Base-by-base conservation (phyloP, 2,888 invertebrate species). In the Hyposoter didymator region DNA sequence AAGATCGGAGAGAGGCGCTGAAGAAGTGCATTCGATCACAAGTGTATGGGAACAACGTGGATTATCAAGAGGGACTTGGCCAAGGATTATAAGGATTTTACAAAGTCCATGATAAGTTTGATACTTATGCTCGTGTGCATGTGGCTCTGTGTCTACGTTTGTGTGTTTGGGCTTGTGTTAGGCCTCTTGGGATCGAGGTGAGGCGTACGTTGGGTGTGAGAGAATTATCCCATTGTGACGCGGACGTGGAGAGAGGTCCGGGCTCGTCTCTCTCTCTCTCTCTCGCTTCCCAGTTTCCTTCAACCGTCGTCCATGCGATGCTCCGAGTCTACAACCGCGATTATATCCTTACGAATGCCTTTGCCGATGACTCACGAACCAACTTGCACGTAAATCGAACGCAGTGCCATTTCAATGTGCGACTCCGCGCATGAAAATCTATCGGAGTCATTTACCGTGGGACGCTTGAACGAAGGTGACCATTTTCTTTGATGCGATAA, bases 371-470 rank as follows among this genome's bases (percentile, higher is more conserved):
- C 70, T 79, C 85, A 85, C 74, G 6, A 14, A 43, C 49, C 47
- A 70, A 70, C 22, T n/a, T 76, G 14, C 39, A 47, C 39, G 52
- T 55, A 55, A 45, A 73, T 62, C 69, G 47, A 64, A 55, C 49
- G 64, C 64, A 59, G 19, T 32, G 64, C 19, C 52, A 45, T 70
- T 70, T 19, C 62, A 39, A 59, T 59, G 70, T 66, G 39, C 39
- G 85, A 66, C 55, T 79, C 55, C 70, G 35, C 47, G 74, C 55
- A 78, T 82, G 82, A 82, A 82, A 85, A 85, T 75, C 75, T 75
- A 85, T 84, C 14, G 69, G 67, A 83, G 86, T 84, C 72, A 87
- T 86, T 84, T 69, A 79, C 78, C 84, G 84, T 87, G 87, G 87
- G 87, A 86, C 76, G 87, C 47, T 69, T 52, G 74, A 83, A 78